These are phyloP conservation scores for Brachyhypopomus occidentalis DNA, from an alignment of 2,113 vertebrate species.

Conservation along the genomic window DNA sequence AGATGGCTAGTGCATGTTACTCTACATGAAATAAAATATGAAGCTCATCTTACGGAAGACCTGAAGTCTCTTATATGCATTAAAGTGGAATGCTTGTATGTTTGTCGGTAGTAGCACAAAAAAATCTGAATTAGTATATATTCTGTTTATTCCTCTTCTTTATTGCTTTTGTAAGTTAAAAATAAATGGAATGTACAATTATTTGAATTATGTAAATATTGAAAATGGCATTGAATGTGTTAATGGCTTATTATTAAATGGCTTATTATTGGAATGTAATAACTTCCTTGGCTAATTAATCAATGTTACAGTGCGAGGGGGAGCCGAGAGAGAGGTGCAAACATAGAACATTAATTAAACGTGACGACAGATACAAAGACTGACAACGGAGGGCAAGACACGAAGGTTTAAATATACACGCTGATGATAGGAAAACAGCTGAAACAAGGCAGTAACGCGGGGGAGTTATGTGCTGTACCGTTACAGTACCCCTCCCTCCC, in stretches of 20 bases:
- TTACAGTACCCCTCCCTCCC: too few relatives aligned
- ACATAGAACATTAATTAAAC: too few relatives aligned
- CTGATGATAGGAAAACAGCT: too few relatives aligned
- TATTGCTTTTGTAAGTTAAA: not conserved
- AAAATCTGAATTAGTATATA: not conserved
- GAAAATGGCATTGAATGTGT: not conserved
- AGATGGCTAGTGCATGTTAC: not conserved
- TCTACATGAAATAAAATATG: not conserved
- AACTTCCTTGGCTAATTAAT: too few relatives aligned
- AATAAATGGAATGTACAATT: not conserved
- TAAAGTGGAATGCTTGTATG: not conserved
- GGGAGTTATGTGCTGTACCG: too few relatives aligned
- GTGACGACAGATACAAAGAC: too few relatives aligned
- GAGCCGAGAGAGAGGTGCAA: too few relatives aligned
- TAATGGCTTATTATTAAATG: not conserved
- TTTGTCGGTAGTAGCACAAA: not conserved
- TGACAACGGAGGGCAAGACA: too few relatives aligned
- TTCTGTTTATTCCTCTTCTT: not conserved
- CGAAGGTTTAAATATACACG: too few relatives aligned
- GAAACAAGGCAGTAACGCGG: too few relatives aligned
- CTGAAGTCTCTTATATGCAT: not conserved
- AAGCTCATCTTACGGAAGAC: not conserved
- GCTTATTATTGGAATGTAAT: not conserved
- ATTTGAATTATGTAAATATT: not conserved
- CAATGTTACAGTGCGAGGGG: too few relatives aligned